Base-by-base conservation (phyloP, 2,797 vertebrate genomes). In the Mus caroli region DNA sequence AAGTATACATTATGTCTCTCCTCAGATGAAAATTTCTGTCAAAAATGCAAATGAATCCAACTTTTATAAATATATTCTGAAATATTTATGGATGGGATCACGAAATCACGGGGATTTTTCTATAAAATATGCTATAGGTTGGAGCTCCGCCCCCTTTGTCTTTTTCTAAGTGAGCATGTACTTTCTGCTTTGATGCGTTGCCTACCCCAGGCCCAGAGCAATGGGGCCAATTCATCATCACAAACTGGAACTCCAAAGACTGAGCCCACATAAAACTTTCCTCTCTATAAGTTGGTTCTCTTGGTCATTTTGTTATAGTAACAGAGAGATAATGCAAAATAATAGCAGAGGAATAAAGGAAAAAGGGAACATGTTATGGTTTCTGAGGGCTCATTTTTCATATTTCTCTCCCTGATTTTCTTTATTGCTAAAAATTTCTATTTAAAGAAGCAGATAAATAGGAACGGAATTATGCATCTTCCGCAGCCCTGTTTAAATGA, bases 61-160 rank as follows among this genome's bases (percentile, higher is more conserved):
- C 37, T 90, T 92, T 94, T 46, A 67, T 76, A 69, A 80, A 43
- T 64, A 58, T 4, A 77, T 73, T 77, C 71, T 54, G n/a, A 93
- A 86, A 69, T 93, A 88, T 79, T 92, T 94, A 62, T 91, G 91
- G 76, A 28, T 87, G 12, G 84, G 92, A 94, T 82, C 62, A 56
- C 56, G n/a, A 79, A 79, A 85, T 83, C 22, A 46, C 71, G 40
- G 4, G 12, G 9, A 77, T 58, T 92, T 94, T 94, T 76, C 78
- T 88, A 88, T 92, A 80, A 92, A 75, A 73, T 62, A 62, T 43
- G 14, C 43, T 80, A 50, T 15, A 28, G 60, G 78, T 90, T 71
- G 34, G 52, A 6, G 7, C 50, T 13, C 0, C 12, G 13, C 46
- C 10, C 1, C 34, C 17, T 40, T 24, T n/a, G 64, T n/a, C 34